Evolutionary conservation across 2,888 invertebrate species (phyloP), one percentile per base, ranked within the genome.

Genomic region (Campopleginae sp.): DNA sequence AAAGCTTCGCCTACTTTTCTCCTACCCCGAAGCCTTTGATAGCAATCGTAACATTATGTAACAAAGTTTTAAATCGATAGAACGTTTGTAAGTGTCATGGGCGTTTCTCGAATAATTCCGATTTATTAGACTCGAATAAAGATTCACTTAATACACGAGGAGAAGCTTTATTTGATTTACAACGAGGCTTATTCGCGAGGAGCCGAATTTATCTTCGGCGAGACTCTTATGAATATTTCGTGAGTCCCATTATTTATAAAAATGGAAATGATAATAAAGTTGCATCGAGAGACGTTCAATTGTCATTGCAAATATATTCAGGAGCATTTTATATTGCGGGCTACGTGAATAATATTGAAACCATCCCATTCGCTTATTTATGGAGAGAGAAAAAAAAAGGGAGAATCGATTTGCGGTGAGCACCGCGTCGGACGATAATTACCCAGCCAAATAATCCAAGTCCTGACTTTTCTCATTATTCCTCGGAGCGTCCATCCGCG

Each of bases 121-220:
- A 78, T 54, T 68, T 78, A 68, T 44, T 68, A 14, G 44, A 33
- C 46, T 12, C 38, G 42, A 44, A 33, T 38, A 48, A 31, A 75
- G 27, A 75, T 61, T 75, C 61, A 72, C 38, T 31, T 33, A 19
- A 76, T 48, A 31, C 33, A 76, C 33, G 44, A 14, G n/a, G 38
- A n/a, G 23, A 44, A 58, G 58, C 74, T 75, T 46, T 75, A 31
- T 63, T 75, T 63, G 74, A 75, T 63, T 63, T 63, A 72, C 61
- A 46, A 74, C 31, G 58, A 75, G 46, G 23, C 42, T 72, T 72
- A 23, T 58, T 38, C 54, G 72, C 54, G 72, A 27, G 38, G 7
- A 72, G 14, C 8, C 0, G 44, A 61, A 61, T 74, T 46, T 61
- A n/a, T 33, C 4, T 48, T 58, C n/a, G n/a, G 38, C 48, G 7